Conservation (phyloP, 2,113 vertebrate species). For the Melanocharis versteri region DNA sequence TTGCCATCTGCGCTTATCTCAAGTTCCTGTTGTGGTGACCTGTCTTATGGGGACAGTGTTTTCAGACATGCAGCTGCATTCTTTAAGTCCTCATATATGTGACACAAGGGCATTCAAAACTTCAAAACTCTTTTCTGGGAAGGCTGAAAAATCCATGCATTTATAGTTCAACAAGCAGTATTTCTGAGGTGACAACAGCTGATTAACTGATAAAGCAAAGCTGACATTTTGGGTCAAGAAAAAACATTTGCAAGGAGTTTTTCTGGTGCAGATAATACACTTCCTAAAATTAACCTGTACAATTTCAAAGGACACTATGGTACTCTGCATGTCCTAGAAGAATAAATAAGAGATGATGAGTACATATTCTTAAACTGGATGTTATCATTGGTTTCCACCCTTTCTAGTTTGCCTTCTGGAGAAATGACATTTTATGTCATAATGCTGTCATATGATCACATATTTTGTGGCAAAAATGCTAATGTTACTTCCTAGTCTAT, state of each 20-base stretch:
- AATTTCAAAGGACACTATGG: neutral
- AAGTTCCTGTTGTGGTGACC: neutral
- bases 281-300: neutral
- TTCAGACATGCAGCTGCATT: neutral
- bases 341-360: neutral
- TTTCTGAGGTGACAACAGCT: neutral
- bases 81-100: neutral
- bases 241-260: neutral
- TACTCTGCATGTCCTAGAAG: neutral
- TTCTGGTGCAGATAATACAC: neutral
- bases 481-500: neutral
- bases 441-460: neutral
- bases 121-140: neutral
- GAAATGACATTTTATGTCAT: neutral
- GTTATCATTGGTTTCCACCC: neutral
- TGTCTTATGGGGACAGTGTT: neutral
- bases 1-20: neutral
- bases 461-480: neutral
- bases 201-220: neutral
- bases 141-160: neutral
- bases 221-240: neutral
- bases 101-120: neutral
- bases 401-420: neutral
- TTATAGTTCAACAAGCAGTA: neutral
- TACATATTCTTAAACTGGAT: neutral